Percentiles rank a stretch among this genome's conserved stretches.
phyloP scores from a whole-genome alignment of 2,888 invertebrate genomes.

The Gari tellinella region DNA sequence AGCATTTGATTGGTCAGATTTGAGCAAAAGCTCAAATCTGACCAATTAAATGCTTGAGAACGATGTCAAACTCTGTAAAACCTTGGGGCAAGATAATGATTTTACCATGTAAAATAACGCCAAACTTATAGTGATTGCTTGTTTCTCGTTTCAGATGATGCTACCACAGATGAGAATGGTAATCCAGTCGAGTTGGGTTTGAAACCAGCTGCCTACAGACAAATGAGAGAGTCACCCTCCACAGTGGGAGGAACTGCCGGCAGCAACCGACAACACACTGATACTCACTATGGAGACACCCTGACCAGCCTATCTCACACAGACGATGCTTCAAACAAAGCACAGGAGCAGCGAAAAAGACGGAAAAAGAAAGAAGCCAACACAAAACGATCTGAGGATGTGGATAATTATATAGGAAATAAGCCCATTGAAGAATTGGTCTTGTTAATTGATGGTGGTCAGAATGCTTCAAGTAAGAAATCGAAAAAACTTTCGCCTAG shows the following conservation, averaged over 20 bases:
- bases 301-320: background rate
- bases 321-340: conserved; percentile 20
- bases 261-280: conserved; percentile 21
- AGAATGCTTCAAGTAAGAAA: conserved; percentile 61
- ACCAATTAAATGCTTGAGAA: no score
- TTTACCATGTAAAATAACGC: no score
- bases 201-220: conserved; percentile 56
- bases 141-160: conserved; percentile 63
- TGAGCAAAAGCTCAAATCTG: no score
- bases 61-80: no score
- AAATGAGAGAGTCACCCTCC: conserved; percentile 73
- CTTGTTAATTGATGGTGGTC: conserved; percentile 72
- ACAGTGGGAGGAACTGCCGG: conserved; percentile 45
- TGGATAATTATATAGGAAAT: conserved; percentile 71
- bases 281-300: conserved; percentile 34
- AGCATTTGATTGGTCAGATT: no score
- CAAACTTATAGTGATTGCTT: background rate
- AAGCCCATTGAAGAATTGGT: conserved; percentile 69
- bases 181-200: conserved; percentile 65
- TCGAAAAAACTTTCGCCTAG: conserved; percentile 53
- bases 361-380: conserved; percentile 58
- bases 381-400: conserved; percentile 60
- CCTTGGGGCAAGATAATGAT: no score
- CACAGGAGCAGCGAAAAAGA: conserved; percentile 32
- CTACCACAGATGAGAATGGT: conserved; percentile 73